Percentiles rank a stretch among this genome's conserved stretches.
These are phyloP conservation scores for Motacilla tschutschensis DNA, from an alignment of 2,113 vertebrate genomes.

Conservation along the genomic window DNA sequence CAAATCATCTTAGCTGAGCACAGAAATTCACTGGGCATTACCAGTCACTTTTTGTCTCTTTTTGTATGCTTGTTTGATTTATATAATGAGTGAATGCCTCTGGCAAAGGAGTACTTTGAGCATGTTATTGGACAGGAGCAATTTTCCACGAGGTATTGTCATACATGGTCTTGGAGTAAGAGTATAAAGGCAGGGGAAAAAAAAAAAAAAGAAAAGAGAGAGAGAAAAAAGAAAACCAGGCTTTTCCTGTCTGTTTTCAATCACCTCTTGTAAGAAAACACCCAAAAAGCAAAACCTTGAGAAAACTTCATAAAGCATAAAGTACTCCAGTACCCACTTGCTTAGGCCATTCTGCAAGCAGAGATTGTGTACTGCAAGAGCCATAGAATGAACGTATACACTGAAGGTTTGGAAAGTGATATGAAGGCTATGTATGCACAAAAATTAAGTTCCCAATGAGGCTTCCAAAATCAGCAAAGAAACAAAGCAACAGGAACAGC, in stretches of 20 bases:
- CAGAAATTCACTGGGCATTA: slow-evolving; percentile 81
- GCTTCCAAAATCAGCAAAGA: neutral
- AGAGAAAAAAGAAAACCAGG: neutral
- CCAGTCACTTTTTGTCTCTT: slow-evolving; percentile 71
- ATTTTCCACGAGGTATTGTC: slow-evolving; percentile 72
- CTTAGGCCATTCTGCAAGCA: neutral
- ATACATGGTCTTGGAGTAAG: slow-evolving; percentile 45
- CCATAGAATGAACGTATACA: neutral
- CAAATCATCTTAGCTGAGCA: slow-evolving; percentile 70
- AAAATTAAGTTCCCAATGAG: neutral
- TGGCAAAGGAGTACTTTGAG: slow-evolving; percentile 69
- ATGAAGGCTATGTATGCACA: neutral
- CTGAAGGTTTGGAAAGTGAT: neutral
- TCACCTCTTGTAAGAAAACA: neutral
- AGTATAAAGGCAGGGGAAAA: neutral
- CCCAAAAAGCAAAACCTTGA: neutral
- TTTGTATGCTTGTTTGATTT: slow-evolving; percentile 78
- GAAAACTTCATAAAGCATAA: neutral
- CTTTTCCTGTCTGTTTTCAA: slow-evolving; percentile 31
- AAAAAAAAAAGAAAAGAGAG: accelerated
- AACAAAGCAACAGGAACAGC: neutral
- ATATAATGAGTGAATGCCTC: slow-evolving; percentile 79
- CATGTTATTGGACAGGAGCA: slow-evolving; percentile 65
- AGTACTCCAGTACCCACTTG: neutral
- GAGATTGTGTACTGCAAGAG: neutral